Evolutionary conservation across 1,140 invertebrate species (phyloP), one percentile per base, ranked within the genome.

Genomic region (Drosophila parabipectinata): DNA sequence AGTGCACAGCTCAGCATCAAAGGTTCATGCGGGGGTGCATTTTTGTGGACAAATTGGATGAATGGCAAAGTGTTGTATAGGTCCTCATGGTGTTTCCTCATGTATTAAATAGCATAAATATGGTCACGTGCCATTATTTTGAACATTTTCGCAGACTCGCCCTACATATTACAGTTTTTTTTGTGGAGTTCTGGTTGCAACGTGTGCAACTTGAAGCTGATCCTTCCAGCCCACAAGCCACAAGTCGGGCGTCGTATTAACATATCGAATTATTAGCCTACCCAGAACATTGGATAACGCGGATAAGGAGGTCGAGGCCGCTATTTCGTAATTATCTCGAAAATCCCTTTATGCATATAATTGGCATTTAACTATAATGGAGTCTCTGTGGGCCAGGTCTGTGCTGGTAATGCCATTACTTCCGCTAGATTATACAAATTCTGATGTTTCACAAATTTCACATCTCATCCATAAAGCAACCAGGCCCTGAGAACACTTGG

Each of bases 201-300:
- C 32, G 50, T 79, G 84, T 79, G 84, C 76, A 79, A 88, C 76
- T 68, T 77, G 79, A 88, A 58, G 75, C 79, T 74, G 59, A 59
- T 52, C 26, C 26, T 69, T 26, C 34, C 53, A 77, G 51, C 28
- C 83, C 76, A 72, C 56, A 75, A 68, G 9, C 30, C 41, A 15
- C 41, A 44, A 44, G 57, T 4, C 66, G 56, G 50, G 52, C 64
- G 62, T 59, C 62, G 63, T 90, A 90, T 90, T 90, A 90, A 90
- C 87, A 90, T 90, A 81, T 88, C 88, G 68, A 88, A 84, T 88
- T 90, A 87, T 90, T 81, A 84, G 79, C 83, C 77, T 74, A 79
- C 84, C 83, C 88, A 84, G 88, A 90, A 90, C 88, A 90, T 84
- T 72, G 83, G 88, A 90, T 90, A 90, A 90, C 54, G 72, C 56